These are phyloP conservation scores for Etheostoma spectabile DNA, from an alignment of 2,113 vertebrate species.

Conservation along the genomic window DNA sequence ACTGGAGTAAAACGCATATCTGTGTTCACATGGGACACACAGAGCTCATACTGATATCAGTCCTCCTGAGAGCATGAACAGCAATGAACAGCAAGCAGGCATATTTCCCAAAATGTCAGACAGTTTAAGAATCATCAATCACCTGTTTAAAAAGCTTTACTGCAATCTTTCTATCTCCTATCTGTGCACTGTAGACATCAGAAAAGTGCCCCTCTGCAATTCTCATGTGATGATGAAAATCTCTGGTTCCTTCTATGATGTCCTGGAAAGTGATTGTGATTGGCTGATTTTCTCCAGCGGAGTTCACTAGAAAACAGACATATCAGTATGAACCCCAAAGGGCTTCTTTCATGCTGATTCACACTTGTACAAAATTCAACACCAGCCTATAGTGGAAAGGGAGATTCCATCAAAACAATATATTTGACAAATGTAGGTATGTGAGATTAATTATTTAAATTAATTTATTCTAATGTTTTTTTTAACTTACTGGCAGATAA, in stretches of 20 bases:
- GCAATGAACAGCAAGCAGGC: background rate
- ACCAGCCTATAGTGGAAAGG: background rate
- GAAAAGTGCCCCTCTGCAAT: slow-evolving; percentile 78
- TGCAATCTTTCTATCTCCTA: slow-evolving; percentile 74
- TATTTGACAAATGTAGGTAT: background rate
- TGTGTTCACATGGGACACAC: too few relatives aligned
- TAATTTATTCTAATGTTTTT: background rate
- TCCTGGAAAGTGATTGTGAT: slow-evolving; percentile 69
- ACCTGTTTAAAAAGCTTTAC: slow-evolving; percentile 88
- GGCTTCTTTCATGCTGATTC: background rate
- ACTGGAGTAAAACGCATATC: too few relatives aligned
- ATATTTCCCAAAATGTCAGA: background rate
- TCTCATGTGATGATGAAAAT: slow-evolving; percentile 80
- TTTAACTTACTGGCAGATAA: background rate
- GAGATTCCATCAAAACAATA: background rate
- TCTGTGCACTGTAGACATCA: slow-evolving; percentile 79
- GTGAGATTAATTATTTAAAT: background rate
- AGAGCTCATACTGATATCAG: too few relatives aligned
- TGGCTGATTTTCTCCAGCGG: slow-evolving; percentile 16
- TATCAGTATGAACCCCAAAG: background rate
- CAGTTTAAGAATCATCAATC: background rate
- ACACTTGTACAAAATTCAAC: background rate
- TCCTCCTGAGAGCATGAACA: too few relatives aligned
- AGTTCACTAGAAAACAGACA: background rate
- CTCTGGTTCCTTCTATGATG: slow-evolving; percentile 78